Evolutionary conservation across 2,888 invertebrate genomes (phyloP).

Genomic region (Acrobasis suavella): DNA sequence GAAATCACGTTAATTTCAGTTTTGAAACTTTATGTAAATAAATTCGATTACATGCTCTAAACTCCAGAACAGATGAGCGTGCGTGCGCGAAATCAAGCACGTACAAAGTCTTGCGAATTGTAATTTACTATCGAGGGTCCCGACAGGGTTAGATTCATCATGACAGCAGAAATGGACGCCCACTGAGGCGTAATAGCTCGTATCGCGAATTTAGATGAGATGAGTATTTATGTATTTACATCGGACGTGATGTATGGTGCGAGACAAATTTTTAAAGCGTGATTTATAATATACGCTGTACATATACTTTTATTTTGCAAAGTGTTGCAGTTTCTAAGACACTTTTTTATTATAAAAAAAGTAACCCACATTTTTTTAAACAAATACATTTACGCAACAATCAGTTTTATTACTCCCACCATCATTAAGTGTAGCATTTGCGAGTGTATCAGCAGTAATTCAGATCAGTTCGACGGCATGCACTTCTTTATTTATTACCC

Average conservation of each 20-base stretch:
- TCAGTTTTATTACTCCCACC: not conserved
- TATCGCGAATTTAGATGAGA: constrained; percentile 2
- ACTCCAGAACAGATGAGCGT: not conserved
- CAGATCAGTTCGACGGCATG: constrained; percentile 17
- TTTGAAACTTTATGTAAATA: too few species aligned
- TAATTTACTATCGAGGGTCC: constrained; percentile 8
- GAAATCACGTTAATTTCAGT: too few species aligned
- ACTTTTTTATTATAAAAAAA: not conserved
- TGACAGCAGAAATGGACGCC: constrained; percentile 9
- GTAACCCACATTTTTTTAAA: not conserved
- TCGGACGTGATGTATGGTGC: not conserved
- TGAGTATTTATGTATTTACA: not conserved
- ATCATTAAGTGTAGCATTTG: not conserved
- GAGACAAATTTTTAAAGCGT: not conserved
- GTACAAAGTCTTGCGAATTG: constrained; percentile 10
- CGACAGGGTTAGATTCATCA: constrained; percentile 17
- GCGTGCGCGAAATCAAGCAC: not conserved
- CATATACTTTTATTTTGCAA: too few species aligned
- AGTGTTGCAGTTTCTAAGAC: too few species aligned
- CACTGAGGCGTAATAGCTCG: constrained; percentile 15
- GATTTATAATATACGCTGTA: not conserved
- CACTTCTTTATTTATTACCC: constrained; percentile 5
- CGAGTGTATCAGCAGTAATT: constrained; percentile 12
- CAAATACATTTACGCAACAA: not conserved
- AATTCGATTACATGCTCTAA: not conserved